phyloP scores from a whole-genome alignment of 2,888 invertebrate species.

The Xestoiulus laeticollis region DNA sequence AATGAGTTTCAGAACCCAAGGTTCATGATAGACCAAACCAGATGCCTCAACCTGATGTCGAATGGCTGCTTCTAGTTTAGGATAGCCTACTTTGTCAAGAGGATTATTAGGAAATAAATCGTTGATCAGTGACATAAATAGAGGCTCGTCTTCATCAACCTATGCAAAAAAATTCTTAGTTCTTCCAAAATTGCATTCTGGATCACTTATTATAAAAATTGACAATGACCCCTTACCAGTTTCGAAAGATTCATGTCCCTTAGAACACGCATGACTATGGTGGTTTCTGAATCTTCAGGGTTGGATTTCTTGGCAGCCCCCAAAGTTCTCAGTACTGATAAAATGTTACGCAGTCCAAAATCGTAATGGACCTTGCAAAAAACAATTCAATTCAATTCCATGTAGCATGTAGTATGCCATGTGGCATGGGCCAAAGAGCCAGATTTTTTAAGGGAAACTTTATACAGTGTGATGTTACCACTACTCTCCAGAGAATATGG shows the following conservation, averaged over 20 bases:
- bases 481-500: too few relatives aligned
- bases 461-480: too few relatives aligned
- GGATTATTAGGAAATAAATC: constrained; percentile 96
- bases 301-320: constrained; percentile 92
- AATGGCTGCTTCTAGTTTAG: constrained; percentile 88
- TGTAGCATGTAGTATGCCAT: too few relatives aligned
- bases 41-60: constrained; percentile 81
- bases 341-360: constrained; percentile 93
- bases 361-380: constrained; percentile 87
- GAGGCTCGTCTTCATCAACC: constrained; percentile 92
- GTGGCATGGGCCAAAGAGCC: too few relatives aligned
- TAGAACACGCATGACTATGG: constrained; percentile 94
- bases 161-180: constrained; percentile 55
- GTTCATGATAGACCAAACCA: constrained; percentile 88
- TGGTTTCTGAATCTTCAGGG: constrained; percentile 91
- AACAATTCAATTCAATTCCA: too few relatives aligned
- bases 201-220: not conserved
- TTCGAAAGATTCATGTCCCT: constrained; percentile 98
- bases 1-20: constrained; percentile 93
- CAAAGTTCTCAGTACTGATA: constrained; percentile 90
- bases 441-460: too few relatives aligned
- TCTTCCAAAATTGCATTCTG: not conserved
- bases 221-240: constrained; percentile 71
- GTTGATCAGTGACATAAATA: constrained; percentile 95
- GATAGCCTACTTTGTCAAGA: constrained; percentile 90